Evolutionary conservation across 2,888 invertebrate species (phyloP).

Genomic region (Stomorhina lunata): DNA sequence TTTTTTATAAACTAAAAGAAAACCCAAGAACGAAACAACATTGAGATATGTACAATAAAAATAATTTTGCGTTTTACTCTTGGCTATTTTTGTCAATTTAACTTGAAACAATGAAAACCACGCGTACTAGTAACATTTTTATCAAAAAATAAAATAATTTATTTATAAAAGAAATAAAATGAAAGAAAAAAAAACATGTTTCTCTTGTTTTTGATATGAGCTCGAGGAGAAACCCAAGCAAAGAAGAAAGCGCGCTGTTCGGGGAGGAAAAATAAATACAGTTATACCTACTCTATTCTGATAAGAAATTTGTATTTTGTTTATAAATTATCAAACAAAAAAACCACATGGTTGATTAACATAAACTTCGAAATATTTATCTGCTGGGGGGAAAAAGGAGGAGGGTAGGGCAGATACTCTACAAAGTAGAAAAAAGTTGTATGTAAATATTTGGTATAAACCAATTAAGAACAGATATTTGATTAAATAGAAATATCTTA

Average conservation of each 20-base stretch:
- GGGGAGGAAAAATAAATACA: background rate
- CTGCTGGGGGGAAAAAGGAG: background rate
- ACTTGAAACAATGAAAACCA: background rate
- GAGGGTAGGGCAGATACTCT: background rate
- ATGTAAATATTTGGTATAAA: no score
- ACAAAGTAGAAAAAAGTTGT: no score
- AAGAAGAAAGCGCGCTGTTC: background rate
- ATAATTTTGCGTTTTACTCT: conserved; percentile 26
- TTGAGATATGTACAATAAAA: no score
- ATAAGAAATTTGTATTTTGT: background rate
- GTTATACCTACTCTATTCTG: conserved; percentile 2
- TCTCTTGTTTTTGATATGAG: background rate
- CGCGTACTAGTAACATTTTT: conserved; percentile 16
- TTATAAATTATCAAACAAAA: no score
- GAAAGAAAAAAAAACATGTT: conserved; percentile 19
- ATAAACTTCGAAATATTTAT: background rate
- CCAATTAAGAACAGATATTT: no score
- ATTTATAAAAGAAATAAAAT: background rate
- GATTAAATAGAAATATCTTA: no score
- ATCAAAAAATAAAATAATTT: conserved; percentile 9
- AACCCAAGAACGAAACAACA: background rate
- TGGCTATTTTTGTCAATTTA: background rate
- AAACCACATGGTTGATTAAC: conserved; percentile 20
- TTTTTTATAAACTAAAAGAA: background rate
- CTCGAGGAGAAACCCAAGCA: background rate